Evolutionary conservation across 2,113 vertebrate genomes (phyloP), one percentile per base, ranked within the genome.

Genomic region (Heliornis fulica): DNA sequence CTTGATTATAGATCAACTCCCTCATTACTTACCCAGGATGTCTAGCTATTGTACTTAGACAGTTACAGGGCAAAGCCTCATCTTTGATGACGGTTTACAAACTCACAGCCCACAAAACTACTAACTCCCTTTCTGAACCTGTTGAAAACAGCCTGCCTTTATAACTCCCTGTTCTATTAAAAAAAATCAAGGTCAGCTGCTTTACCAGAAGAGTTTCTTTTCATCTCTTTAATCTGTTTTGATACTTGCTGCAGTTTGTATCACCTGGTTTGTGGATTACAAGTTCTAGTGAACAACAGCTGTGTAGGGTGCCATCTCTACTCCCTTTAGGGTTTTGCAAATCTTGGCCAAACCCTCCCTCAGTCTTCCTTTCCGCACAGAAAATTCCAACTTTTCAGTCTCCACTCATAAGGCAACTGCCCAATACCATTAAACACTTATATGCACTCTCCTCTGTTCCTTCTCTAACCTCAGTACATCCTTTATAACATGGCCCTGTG

Each of bases 101-200:
- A 11, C 7, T 5, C 2, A 1, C 0, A 2, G 2, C 3, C 4
- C 2, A 19, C 0, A 2, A 13, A 32, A 1, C 12, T 1, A 0
- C 4, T 15, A 1, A 3, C 3, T 4, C 8, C 1, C 6, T 26
- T 6, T 11, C 12, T 3, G 14, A 25, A 5, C 0, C 15, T 26
- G 1, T 11, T 5, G 1, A 4, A n/a, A 29, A 16, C 48, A 32
- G 16, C 32, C 48, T 29, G 20, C 40, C 38, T 48, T 50, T 13
- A 0, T 40, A 60, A 48, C 28, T 22, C 31, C 29, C 18, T 0
- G 0, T 4, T 5, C 1, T 22, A 69, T 77, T 13, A 3, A 51
- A 45, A 19, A 69, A 38, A 64, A 74, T 25, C 8, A 68, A 63
- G 28, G 10, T 34, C 76, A 86, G 40, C 40, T 69, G n/a, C 19